Conservation (phyloP, 2,113 vertebrate genomes). For the Tetrax tetrax region DNA sequence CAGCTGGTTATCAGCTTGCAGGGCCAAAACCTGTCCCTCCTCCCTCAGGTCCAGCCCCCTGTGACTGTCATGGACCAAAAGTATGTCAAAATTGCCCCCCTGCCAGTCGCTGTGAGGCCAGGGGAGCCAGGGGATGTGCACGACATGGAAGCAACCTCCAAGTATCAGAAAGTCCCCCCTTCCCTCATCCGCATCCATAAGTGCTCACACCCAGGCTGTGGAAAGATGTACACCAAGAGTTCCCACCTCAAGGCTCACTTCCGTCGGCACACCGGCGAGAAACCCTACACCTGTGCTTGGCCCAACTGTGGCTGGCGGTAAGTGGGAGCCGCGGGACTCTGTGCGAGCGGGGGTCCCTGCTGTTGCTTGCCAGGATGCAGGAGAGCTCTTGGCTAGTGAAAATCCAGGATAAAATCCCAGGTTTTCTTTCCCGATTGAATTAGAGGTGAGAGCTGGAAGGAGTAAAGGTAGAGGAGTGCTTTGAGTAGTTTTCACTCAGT, state of each 20-base stretch:
- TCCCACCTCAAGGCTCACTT: constrained; percentile 89
- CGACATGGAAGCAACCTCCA: constrained; percentile 65
- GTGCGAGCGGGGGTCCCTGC: accelerated
- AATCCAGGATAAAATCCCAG: background rate
- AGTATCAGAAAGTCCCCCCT: constrained; percentile 41
- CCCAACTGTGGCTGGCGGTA: constrained; percentile 88
- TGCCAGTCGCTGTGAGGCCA: constrained; percentile 72
- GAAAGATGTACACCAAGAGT: constrained; percentile 89
- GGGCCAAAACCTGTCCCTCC: constrained; percentile 75
- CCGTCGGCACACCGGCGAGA: constrained; percentile 83
- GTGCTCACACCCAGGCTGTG: constrained; percentile 86
- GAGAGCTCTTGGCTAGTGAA: background rate
- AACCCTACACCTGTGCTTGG: constrained; percentile 87
- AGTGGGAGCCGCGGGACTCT: background rate
- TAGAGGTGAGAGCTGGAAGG: background rate
- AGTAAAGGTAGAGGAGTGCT: background rate
- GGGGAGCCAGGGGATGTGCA: background rate
- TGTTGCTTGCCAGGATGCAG: accelerated
- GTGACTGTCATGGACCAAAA: constrained; percentile 78
- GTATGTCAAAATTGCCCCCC: constrained; percentile 84
- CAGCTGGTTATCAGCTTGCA: constrained; percentile 83
- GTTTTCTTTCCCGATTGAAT: background rate
- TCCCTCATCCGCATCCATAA: constrained; percentile 76
- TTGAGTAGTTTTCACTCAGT: background rate
- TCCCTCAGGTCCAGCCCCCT: constrained; percentile 52